A percentile compares a stretch with the other conserved stretches of the same genome.
These are phyloP conservation scores for Carassius gibelio DNA, from an alignment of 2,113 vertebrate species.

Conservation along the genomic window DNA sequence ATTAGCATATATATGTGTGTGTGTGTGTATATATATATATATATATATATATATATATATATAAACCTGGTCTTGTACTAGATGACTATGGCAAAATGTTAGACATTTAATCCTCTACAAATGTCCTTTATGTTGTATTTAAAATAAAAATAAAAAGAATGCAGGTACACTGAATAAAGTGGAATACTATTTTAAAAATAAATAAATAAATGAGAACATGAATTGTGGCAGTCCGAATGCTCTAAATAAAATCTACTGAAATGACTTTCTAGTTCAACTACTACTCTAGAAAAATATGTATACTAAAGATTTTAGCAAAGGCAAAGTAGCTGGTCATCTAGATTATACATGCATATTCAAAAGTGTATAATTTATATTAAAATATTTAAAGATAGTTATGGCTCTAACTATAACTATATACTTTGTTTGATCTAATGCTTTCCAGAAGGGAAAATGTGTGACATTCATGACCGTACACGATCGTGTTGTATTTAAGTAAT, in stretches of 20 bases:
- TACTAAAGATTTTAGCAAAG: background rate
- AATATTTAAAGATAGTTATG: too few relatives aligned
- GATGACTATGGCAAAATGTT: slow-evolving; percentile 58
- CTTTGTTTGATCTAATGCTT: background rate
- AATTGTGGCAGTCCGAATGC: background rate
- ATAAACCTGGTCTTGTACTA: slow-evolving; percentile 61
- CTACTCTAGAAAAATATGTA: background rate
- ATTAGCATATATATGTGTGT: too few relatives aligned
- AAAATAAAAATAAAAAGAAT: background rate
- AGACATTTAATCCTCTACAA: slow-evolving; percentile 18
- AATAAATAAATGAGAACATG: background rate
- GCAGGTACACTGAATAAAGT: background rate
- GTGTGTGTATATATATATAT: too few relatives aligned
- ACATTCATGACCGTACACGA: background rate
- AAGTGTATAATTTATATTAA: background rate
- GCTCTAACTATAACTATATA: background rate
- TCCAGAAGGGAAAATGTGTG: background rate
- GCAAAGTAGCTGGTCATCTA: background rate
- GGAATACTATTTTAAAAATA: too few relatives aligned
- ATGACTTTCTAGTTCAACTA: background rate
- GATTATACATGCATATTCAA: background rate
- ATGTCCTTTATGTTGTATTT: background rate
- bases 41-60: background rate
- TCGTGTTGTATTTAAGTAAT: background rate
- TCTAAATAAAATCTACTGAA: background rate